Evolutionary conservation across 2,888 invertebrate species (phyloP).

Genomic region (Dasypogon diadema): DNA sequence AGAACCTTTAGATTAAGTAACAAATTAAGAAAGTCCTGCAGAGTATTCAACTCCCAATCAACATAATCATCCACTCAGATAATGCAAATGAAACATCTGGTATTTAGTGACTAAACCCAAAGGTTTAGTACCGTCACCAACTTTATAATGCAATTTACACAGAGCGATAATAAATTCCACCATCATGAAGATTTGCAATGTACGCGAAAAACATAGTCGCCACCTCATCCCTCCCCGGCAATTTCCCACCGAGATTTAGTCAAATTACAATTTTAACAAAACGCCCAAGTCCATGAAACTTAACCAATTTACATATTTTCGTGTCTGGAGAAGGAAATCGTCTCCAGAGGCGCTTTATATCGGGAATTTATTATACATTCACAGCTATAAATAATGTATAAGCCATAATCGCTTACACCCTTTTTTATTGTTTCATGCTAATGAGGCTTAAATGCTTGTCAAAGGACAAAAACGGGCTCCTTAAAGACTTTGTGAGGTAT

Average conservation of each 20-base stretch:
- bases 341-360: constrained; percentile 25
- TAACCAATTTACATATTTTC: constrained; percentile 45
- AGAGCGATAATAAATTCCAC: constrained; percentile 20
- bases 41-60: too few species aligned
- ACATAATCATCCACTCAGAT: background rate
- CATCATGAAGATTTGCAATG: constrained; percentile 5
- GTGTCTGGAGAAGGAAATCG: constrained; percentile 18
- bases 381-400: constrained; percentile 50
- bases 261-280: constrained; percentile 19
- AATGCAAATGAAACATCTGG: constrained; percentile 37
- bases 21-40: too few species aligned
- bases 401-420: constrained; percentile 51
- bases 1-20: too few species aligned
- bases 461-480: constrained; percentile 34
- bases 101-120: background rate
- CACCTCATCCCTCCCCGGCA: background rate
- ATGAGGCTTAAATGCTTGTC: constrained; percentile 46
- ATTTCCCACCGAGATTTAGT: constrained; percentile 26
- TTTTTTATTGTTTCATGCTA: constrained; percentile 51
- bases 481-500: background rate
- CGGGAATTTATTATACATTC: constrained; percentile 51
- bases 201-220: background rate
- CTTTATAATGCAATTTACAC: constrained; percentile 44
- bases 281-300: constrained; percentile 38
- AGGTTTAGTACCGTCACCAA: constrained; percentile 36